phyloP scores from a whole-genome alignment of 30 jellyfish, hydroid and myxozoan genomes.

The Aurelia aurita complex sp. Pacific region DNA sequence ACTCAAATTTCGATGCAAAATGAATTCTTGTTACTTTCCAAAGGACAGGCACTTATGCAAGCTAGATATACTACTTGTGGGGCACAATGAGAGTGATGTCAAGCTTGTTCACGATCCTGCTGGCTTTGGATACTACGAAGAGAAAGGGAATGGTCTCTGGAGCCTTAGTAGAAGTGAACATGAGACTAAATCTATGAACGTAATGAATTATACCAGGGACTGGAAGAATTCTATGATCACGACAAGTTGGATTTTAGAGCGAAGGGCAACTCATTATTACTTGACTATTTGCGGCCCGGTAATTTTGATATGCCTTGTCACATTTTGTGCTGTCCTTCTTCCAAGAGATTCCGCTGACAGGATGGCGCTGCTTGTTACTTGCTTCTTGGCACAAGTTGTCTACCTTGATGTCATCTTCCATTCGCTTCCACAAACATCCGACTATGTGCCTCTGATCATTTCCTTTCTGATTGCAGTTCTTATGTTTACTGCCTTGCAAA shows the following conservation, averaged over 20 bases:
- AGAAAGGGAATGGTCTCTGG: conserved; percentile 17
- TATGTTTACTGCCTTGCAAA: conserved; percentile 17
- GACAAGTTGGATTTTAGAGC: background rate
- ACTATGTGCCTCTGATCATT: conserved; percentile 17
- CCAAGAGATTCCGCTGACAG: conserved; percentile 22
- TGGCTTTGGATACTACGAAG: background rate
- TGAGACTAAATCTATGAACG: background rate
- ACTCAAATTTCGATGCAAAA: conserved; percentile 9
- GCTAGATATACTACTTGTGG: background rate
- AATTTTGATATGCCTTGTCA: background rate
- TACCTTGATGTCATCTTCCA: conserved; percentile 17
- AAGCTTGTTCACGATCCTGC: background rate
- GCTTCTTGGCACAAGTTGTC: conserved; percentile 21
- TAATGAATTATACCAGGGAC: background rate
- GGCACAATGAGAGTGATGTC: conserved; percentile 36
- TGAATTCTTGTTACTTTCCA: conserved; percentile 31
- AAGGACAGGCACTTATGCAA: conserved; percentile 12
- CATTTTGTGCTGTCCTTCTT: conserved; percentile 10
- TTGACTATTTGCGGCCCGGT: conserved; percentile 1
- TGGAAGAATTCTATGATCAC: background rate
- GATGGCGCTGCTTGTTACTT: conserved; percentile 20
- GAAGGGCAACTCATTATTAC: background rate
- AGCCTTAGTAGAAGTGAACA: background rate
- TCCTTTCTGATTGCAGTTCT: background rate
- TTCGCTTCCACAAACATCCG: conserved; percentile 20